A percentile compares a stretch with the other conserved stretches of the same genome.
Conservation (phyloP, 2,113 vertebrate species). For the Cottus gobio region DNA sequence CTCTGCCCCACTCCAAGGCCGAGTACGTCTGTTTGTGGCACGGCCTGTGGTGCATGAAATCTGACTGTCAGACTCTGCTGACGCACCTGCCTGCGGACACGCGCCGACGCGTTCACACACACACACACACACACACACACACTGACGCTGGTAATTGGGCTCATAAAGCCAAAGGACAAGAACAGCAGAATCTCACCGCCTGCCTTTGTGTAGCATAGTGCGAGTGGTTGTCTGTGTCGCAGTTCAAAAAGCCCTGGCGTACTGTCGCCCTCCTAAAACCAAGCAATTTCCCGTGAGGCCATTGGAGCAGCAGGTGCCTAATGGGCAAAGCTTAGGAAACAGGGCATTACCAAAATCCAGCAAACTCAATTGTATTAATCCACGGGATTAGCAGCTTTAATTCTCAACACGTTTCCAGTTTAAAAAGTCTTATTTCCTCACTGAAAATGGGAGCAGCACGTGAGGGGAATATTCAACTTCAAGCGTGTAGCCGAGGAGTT, state of each 20-base stretch:
- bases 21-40: conserved; percentile 64
- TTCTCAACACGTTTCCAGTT: conserved; percentile 73
- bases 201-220: conserved; percentile 43
- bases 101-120: conserved; percentile 7
- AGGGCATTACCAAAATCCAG: conserved; percentile 78
- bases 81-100: conserved; percentile 61
- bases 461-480: conserved; percentile 59
- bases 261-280: conserved; percentile 55
- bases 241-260: conserved; percentile 58
- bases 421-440: conserved; percentile 74
- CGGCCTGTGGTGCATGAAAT: conserved; percentile 76
- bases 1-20: conserved; percentile 52
- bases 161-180: conserved; percentile 70
- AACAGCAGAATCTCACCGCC: conserved; percentile 63
- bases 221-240: conserved; percentile 50
- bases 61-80: conserved; percentile 77
- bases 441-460: conserved; percentile 64
- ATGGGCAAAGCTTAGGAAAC: conserved; percentile 79
- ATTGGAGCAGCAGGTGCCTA: conserved; percentile 75
- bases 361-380: conserved; percentile 85
- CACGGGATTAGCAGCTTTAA: conserved; percentile 79
- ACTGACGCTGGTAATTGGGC: conserved; percentile 70
- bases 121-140: conserved; percentile 20
- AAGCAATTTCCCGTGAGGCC: conserved; percentile 77
- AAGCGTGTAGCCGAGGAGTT: conserved; percentile 16